Percentiles rank a stretch among this genome's conserved stretches.
These are phyloP conservation scores for Enteromius viviparus DNA, from an alignment of 2,797 vertebrate species.

Conservation along the genomic window DNA sequence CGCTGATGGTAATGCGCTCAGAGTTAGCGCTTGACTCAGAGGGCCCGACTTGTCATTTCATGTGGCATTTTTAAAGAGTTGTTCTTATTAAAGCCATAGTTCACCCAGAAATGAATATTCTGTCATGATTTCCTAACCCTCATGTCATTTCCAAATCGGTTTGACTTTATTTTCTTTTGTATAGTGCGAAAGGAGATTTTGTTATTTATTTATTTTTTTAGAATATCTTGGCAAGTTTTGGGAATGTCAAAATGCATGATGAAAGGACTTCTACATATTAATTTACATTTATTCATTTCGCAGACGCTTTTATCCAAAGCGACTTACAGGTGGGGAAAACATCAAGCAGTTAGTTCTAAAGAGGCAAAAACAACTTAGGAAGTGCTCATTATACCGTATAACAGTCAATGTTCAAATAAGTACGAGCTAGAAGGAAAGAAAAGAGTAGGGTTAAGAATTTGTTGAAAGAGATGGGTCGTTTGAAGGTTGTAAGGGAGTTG, in stretches of 20 bases:
- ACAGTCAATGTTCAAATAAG: too few relatives aligned
- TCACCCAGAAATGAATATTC: constrained; percentile 1
- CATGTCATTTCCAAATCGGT: not conserved
- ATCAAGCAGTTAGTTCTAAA: too few relatives aligned
- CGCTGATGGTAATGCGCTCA: constrained; percentile 35
- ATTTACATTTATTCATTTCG: too few relatives aligned
- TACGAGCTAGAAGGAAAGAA: too few relatives aligned
- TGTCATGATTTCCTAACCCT: not conserved
- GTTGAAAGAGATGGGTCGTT: too few relatives aligned
- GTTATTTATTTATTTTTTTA: not conserved
- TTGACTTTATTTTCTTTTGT: constrained; percentile 1
- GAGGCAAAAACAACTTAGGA: too few relatives aligned
- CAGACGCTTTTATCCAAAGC: too few relatives aligned
- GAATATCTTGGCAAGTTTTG: not conserved
- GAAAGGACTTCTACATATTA: not conserved
- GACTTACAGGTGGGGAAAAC: too few relatives aligned
- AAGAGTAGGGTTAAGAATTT: too few relatives aligned
- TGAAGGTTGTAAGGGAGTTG: too few relatives aligned
- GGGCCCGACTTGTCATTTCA: constrained; percentile 5
- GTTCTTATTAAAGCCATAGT: constrained; percentile 16
- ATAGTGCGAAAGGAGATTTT: not conserved
- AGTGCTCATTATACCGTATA: too few relatives aligned
- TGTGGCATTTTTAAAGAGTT: constrained; percentile 25
- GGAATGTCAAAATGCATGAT: not conserved
- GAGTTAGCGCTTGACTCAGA: constrained; percentile 46